phyloP scores from a whole-genome alignment of 2,888 invertebrate species.

The Colletes collaris region DNA sequence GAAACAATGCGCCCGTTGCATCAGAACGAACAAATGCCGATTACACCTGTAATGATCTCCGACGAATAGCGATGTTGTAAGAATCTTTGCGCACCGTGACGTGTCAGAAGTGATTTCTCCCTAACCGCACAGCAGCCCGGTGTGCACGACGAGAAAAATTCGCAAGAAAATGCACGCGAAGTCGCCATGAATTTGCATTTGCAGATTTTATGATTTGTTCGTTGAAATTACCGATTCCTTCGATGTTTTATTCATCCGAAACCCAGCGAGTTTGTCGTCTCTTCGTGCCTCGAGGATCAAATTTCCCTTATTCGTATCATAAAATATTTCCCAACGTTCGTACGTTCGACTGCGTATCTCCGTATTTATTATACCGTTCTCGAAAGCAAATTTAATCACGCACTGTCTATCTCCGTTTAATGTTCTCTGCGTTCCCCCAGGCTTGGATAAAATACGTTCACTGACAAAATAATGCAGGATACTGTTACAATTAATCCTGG shows the following conservation, averaged over 20 bases:
- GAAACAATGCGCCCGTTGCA: conserved; percentile 68
- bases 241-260: neutral
- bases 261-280: too few relatives aligned
- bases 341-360: too few relatives aligned
- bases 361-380: too few relatives aligned
- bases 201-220: neutral
- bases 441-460: too few relatives aligned
- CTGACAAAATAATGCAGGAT: too few relatives aligned
- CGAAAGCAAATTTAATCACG: too few relatives aligned
- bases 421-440: too few relatives aligned
- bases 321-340: neutral
- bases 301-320: too few relatives aligned
- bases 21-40: conserved; percentile 67
- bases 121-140: conserved; percentile 32
- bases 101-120: conserved; percentile 54
- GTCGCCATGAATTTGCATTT: neutral
- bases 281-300: too few relatives aligned
- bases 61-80: conserved; percentile 64
- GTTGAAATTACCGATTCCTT: too few relatives aligned
- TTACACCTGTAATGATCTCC: conserved; percentile 67
- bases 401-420: too few relatives aligned
- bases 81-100: conserved; percentile 44
- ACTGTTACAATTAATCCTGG: too few relatives aligned
- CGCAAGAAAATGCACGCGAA: conserved; percentile 19
- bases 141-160: conserved; percentile 22